Conservation (phyloP, 1,140 invertebrate species). For the Aphelinus atriplicis region DNA sequence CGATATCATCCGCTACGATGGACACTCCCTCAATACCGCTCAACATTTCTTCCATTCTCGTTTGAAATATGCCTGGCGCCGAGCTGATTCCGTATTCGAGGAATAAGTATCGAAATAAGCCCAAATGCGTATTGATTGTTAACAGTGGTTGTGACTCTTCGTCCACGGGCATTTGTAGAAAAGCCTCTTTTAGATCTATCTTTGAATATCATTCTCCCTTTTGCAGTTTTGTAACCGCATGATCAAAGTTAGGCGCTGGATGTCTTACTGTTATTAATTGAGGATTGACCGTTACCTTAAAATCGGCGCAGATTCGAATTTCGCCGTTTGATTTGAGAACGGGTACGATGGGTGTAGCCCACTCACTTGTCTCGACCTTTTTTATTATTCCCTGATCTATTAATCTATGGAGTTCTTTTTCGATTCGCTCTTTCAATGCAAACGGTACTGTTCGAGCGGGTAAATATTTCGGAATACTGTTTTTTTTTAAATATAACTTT, state of each 20-base stretch:
- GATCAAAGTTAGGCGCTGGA: constrained; percentile 8
- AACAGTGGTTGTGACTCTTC: constrained; percentile 6
- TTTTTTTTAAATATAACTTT: background rate
- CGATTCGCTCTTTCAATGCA: constrained; percentile 28
- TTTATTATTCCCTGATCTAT: constrained; percentile 27
- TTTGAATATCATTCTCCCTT: constrained; percentile 1
- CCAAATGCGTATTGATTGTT: constrained; percentile 42
- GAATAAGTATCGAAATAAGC: constrained; percentile 42
- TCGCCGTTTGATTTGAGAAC: constrained; percentile 55
- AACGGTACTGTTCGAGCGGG: constrained; percentile 30
- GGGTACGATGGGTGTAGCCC: constrained; percentile 61
- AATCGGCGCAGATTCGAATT: constrained; percentile 46
- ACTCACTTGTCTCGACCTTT: constrained; percentile 49
- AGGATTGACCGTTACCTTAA: background rate
- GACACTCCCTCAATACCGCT: no score
- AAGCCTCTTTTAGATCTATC: constrained; percentile 29
- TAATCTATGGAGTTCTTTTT: constrained; percentile 41
- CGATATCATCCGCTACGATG: no score
- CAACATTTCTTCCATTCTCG: no score
- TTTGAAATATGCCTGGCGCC: no score
- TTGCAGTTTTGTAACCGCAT: constrained; percentile 25
- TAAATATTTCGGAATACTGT: background rate
- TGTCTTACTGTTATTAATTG: background rate
- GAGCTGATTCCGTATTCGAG: no score
- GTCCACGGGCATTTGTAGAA: constrained; percentile 36